phyloP scores from a whole-genome alignment of 2,113 vertebrate genomes.

The Tauraco erythrolophus region DNA sequence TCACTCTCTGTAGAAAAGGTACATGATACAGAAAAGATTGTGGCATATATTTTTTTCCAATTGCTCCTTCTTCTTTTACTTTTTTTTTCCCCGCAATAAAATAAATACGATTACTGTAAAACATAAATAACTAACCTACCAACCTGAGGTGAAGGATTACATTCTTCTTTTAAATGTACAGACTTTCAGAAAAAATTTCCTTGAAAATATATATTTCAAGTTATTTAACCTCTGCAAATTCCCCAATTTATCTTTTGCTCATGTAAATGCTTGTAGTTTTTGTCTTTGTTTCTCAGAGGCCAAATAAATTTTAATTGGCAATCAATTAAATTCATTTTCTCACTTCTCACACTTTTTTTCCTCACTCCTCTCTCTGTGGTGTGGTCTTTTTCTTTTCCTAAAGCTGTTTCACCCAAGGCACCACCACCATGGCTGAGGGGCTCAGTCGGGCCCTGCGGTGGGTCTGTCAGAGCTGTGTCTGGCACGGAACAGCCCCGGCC shows the following conservation, averaged over 20 bases:
- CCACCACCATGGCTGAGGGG: no score
- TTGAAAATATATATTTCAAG: neutral
- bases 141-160: neutral
- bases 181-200: neutral
- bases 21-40: neutral
- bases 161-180: neutral
- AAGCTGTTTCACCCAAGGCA: no score
- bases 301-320: neutral
- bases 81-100: neutral
- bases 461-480: no score
- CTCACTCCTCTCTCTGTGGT: neutral
- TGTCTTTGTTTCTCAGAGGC: neutral
- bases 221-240: neutral
- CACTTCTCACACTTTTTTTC: neutral
- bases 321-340: neutral
- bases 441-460: no score
- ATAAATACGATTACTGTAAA: neutral
- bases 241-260: neutral
- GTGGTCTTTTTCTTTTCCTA: neutral
- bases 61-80: neutral
- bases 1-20: neutral
- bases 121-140: neutral
- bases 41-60: neutral
- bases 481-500: no score
- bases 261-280: neutral